phyloP scores from a whole-genome alignment of 92 coral and sea anemone species.

The Epizoanthus stellaris region DNA sequence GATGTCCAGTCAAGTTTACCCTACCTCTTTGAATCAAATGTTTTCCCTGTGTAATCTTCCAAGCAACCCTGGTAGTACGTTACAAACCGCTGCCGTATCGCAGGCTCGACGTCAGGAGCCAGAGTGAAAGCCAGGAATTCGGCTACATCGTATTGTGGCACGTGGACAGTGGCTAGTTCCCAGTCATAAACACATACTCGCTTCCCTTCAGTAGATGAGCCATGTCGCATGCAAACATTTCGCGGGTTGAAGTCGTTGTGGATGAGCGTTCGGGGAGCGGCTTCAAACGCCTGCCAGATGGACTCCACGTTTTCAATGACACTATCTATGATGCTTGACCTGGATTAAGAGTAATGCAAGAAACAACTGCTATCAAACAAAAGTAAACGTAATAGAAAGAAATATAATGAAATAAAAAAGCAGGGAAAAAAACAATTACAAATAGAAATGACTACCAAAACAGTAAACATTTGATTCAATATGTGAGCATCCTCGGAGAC shows the following conservation, averaged over 20 bases:
- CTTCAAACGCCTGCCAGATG: slow-evolving; percentile 63
- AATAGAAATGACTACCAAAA: no score
- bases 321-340: slow-evolving; percentile 38
- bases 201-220: neutral
- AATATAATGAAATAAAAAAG: no score
- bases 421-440: no score
- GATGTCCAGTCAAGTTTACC: neutral
- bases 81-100: slow-evolving; percentile 43
- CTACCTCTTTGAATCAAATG: slow-evolving; percentile 42
- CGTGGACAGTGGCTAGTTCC: slow-evolving; percentile 70
- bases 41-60: slow-evolving; percentile 51
- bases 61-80: slow-evolving; percentile 55
- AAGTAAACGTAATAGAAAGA: no score
- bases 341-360: neutral
- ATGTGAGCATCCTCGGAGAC: no score
- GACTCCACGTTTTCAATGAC: slow-evolving; percentile 50
- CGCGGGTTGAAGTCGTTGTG: slow-evolving; percentile 73
- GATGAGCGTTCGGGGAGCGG: slow-evolving; percentile 66
- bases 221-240: slow-evolving; percentile 61
- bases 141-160: slow-evolving; percentile 69
- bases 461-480: no score
- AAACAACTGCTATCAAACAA: neutral
- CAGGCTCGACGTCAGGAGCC: slow-evolving; percentile 47
- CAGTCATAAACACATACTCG: slow-evolving; percentile 65
- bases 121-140: slow-evolving; percentile 73